These are phyloP conservation scores for Crotalus viridis DNA, from an alignment of 2,113 vertebrate species.

Conservation along the genomic window DNA sequence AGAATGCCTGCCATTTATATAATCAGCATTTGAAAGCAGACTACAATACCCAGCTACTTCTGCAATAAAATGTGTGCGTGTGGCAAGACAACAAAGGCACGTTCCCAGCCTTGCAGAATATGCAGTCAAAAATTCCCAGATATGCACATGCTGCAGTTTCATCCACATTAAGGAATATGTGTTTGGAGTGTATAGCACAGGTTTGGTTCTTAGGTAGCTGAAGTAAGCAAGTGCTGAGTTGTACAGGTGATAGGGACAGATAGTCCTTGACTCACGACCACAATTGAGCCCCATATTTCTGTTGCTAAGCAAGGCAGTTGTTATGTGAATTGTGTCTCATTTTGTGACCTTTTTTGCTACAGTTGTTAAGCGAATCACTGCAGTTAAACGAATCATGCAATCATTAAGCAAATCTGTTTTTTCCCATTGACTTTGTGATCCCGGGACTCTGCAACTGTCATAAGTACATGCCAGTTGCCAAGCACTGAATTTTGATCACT, in stretches of 20 bases:
- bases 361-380: neutral
- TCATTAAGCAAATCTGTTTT: neutral
- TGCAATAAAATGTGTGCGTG: neutral
- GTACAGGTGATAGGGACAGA: neutral
- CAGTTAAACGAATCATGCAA: neutral
- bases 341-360: neutral
- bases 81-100: constrained; percentile 3
- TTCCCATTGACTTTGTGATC: neutral
- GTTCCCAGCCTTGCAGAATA: neutral
- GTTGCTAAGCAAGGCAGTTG: neutral
- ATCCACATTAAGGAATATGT: neutral
- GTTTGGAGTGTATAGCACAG: neutral
- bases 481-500: neutral
- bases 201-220: neutral
- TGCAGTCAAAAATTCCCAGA: neutral
- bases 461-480: neutral
- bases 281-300: neutral
- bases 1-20: constrained; percentile 4
- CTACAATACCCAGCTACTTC: neutral
- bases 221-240: neutral
- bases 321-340: neutral
- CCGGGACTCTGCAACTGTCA: neutral
- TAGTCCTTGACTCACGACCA: neutral
- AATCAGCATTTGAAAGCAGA: neutral
- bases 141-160: neutral